phyloP scores from a whole-genome alignment of 2,888 invertebrate species.

The Drosophila dives region DNA sequence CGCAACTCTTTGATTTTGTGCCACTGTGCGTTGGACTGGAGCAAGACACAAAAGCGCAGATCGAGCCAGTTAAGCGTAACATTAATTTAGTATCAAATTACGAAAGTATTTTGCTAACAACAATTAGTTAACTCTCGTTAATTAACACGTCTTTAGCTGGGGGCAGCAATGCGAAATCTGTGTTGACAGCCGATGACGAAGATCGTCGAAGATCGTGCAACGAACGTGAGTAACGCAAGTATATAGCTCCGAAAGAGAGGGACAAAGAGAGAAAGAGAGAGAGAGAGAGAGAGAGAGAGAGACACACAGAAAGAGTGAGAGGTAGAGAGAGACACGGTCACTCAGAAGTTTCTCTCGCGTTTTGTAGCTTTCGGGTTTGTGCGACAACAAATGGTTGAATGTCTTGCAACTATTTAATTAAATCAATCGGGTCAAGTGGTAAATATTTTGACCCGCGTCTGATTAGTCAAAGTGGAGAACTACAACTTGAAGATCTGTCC shows the following conservation, averaged over 20 bases:
- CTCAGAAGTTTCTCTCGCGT: neutral
- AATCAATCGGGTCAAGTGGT: conserved; percentile 86
- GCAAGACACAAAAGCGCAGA: conserved; percentile 76
- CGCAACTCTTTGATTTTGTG: neutral
- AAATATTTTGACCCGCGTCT: conserved; percentile 85
- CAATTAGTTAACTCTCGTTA: conserved; percentile 85
- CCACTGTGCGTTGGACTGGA: conserved; percentile 56
- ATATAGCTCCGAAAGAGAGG: neutral
- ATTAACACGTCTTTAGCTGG: conserved; percentile 83
- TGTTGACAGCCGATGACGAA: conserved; percentile 82
- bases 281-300: neutral
- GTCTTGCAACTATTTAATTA: conserved; percentile 85
- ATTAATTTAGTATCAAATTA: conserved; percentile 84
- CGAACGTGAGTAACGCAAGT: conserved; percentile 12
- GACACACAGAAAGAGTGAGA: neutral
- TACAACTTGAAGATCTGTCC: conserved; percentile 50
- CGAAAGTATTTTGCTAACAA: conserved; percentile 84
- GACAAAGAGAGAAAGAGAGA: neutral
- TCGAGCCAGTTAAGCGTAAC: conserved; percentile 75
- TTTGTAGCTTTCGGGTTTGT: conserved; percentile 42
- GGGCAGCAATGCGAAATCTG: conserved; percentile 80
- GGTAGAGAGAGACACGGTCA: no score
- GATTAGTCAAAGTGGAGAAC: conserved; percentile 80
- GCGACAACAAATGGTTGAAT: conserved; percentile 79
- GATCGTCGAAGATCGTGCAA: conserved; percentile 27